Evolutionary conservation across 2,797 vertebrate genomes (phyloP).

Genomic region (Picus viridis): DNA sequence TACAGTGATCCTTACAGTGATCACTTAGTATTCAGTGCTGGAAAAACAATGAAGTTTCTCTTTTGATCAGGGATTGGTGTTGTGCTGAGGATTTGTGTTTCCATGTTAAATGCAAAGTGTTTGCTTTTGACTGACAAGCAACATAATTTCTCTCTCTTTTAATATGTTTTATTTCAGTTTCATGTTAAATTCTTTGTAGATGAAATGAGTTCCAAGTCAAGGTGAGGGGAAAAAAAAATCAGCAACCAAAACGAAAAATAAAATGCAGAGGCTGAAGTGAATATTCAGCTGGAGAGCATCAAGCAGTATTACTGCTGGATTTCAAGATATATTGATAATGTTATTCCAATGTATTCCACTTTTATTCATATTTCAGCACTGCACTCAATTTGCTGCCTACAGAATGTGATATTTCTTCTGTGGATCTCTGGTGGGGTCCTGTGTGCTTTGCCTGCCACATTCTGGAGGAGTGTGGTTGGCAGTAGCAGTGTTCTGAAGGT

Average conservation of each 20-base stretch:
- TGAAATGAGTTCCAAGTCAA: slow-evolving; percentile 22
- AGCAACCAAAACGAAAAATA: not conserved
- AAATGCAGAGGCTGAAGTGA: not conserved
- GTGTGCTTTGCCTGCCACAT: not conserved
- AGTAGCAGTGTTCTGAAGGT: not conserved
- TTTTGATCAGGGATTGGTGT: slow-evolving; percentile 17
- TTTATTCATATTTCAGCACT: not conserved
- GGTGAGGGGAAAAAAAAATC: not conserved
- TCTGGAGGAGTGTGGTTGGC: not conserved
- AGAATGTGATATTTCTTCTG: not conserved
- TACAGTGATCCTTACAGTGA: not conserved
- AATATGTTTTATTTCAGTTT: not conserved
- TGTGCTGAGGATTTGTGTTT: not conserved
- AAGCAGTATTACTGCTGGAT: not conserved
- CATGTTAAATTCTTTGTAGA: slow-evolving; percentile 9
- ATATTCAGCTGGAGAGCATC: not conserved
- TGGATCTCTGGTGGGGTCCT: not conserved
- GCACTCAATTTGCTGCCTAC: rapidly evolving
- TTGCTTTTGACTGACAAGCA: slow-evolving; percentile 4
- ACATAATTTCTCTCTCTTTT: no score
- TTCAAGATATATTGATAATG: not conserved
- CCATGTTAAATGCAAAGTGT: not conserved
- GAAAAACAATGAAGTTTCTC: not conserved
- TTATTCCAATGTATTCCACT: not conserved
- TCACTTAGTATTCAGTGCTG: slow-evolving; percentile 27